These are phyloP conservation scores for Reinhardtius hippoglossoides DNA, from an alignment of 2,113 vertebrate species.

Conservation along the genomic window DNA sequence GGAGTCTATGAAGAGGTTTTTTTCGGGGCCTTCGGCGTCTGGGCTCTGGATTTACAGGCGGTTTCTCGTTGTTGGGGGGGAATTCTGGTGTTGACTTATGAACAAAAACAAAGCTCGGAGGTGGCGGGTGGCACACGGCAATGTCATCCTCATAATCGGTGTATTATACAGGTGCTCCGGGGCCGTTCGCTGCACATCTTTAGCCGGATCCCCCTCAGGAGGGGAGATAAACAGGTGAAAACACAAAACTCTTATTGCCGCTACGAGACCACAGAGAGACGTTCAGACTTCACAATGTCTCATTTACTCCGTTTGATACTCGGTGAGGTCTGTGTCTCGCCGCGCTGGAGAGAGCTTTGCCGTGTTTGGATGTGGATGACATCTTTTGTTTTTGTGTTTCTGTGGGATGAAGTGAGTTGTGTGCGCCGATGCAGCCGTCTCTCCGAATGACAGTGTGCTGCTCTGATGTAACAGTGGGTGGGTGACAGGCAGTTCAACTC, in stretches of 20 bases:
- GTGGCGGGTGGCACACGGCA: conserved; percentile 25
- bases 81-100: conserved; percentile 31
- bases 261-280: conserved; percentile 22
- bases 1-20: conserved; percentile 73
- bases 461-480: background rate
- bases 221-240: conserved; percentile 18
- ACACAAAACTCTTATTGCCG: conserved; percentile 19
- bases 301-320: conserved; percentile 16
- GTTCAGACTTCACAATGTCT: conserved; percentile 37
- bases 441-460: no score
- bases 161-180: conserved; percentile 14
- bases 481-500: conserved; percentile 54
- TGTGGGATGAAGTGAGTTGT: conserved; percentile 45
- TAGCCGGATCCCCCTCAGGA: conserved; percentile 4
- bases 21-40: conserved; percentile 46
- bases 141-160: conserved; percentile 45
- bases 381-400: conserved; percentile 27
- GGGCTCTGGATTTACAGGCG: conserved; percentile 54
- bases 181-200: conserved; percentile 34
- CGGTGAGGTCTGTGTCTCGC: conserved; percentile 22
- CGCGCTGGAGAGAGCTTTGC: conserved; percentile 10
- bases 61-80: conserved; percentile 37
- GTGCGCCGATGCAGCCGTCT: conserved; percentile 37
- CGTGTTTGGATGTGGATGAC: conserved; percentile 8
- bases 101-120: conserved; percentile 42